phyloP scores from a whole-genome alignment of 1,140 invertebrate genomes.

The Trigoniulus corallinus region DNA sequence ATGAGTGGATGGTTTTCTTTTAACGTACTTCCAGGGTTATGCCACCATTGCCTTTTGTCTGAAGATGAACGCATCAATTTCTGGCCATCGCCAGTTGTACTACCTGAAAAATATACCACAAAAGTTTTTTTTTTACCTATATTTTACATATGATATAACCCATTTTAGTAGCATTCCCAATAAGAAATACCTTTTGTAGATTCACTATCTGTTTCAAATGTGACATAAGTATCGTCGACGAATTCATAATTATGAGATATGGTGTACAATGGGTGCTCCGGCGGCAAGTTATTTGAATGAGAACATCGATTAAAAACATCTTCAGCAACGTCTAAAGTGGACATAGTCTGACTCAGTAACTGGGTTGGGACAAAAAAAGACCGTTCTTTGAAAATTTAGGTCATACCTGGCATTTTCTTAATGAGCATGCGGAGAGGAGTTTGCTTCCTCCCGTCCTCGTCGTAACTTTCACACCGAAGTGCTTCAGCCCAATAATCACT shows the following conservation, averaged over 20 bases:
- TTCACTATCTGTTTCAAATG: constrained; percentile 7
- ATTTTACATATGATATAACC: neutral
- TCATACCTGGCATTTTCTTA: constrained; percentile 29
- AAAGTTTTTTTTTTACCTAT: no score
- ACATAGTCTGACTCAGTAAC: neutral
- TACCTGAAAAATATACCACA: neutral
- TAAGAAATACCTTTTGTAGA: neutral
- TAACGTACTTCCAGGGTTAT: constrained; percentile 23
- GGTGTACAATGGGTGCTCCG: constrained; percentile 23
- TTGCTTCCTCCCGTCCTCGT: constrained; percentile 18
- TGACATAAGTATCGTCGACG: constrained; percentile 32
- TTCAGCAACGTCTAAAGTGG: constrained; percentile 29
- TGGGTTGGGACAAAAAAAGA: neutral
- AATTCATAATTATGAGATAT: constrained; percentile 34
- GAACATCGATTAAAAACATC: constrained; percentile 30
- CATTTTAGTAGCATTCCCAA: neutral
- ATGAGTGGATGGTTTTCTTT: constrained; percentile 35
- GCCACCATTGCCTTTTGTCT: constrained; percentile 21
- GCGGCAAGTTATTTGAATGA: constrained; percentile 21
- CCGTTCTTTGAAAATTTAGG: neutral
- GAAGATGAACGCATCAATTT: no score
- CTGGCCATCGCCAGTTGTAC: constrained; percentile 15
- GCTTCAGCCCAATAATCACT: constrained; percentile 27
- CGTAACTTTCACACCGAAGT: constrained; percentile 23
- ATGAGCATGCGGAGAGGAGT: constrained; percentile 36